phyloP scores from a whole-genome alignment of 2,797 vertebrate genomes.

The Craterocephalus amniculus region DNA sequence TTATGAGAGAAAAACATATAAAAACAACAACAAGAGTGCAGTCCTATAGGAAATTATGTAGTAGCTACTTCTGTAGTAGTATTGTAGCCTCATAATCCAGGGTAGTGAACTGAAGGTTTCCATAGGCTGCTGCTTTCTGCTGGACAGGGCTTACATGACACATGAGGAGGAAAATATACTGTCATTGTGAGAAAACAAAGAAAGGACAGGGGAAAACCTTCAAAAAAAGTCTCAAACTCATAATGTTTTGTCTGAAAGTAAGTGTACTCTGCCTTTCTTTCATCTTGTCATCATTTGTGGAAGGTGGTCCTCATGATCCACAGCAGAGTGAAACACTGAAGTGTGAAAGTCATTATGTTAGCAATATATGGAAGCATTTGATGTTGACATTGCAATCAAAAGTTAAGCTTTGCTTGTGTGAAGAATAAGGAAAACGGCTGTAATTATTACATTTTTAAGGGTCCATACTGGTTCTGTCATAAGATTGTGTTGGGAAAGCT shows the following conservation, averaged over 20 bases:
- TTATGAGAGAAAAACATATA: neutral
- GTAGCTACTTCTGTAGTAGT: neutral
- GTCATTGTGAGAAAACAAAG: neutral
- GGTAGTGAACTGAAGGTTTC: neutral
- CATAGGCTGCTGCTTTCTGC: neutral
- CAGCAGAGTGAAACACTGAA: neutral
- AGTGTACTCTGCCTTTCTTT: neutral
- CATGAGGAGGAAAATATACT: neutral
- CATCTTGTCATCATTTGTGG: neutral
- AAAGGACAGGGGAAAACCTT: neutral
- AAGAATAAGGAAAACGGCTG: neutral
- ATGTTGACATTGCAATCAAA: neutral
- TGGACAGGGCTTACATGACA: neutral
- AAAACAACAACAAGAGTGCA: neutral
- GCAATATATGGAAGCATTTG: neutral
- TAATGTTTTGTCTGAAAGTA: neutral
- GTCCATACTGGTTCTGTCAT: neutral
- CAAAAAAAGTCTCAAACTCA: neutral
- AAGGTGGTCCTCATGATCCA: neutral
- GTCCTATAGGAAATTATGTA: neutral
- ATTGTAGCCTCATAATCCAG: neutral
- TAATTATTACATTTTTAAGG: neutral
- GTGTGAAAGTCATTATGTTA: neutral
- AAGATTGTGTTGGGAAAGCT: neutral
- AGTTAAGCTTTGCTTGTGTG: neutral